Conservation (phyloP, 2,888 invertebrate genomes). For the Campaea margaritaria region DNA sequence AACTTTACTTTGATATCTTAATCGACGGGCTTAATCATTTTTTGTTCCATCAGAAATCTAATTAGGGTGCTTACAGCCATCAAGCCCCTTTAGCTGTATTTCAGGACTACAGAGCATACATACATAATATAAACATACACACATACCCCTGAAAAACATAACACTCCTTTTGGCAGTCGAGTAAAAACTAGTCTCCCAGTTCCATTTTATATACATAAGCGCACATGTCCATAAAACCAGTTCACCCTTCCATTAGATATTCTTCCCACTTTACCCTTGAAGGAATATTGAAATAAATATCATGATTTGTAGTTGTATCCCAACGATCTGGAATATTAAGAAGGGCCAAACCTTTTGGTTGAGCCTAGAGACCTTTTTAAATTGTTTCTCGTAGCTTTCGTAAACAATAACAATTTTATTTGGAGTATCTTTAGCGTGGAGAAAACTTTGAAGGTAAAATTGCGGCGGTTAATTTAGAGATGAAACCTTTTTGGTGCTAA, state of each 20-base stretch:
- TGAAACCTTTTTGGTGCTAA: conserved; percentile 9
- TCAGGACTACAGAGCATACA: too few species aligned
- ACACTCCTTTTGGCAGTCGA: too few species aligned
- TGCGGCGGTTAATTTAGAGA: background rate
- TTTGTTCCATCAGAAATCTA: too few species aligned
- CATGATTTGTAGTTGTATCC: conserved; percentile 40
- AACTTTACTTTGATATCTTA: too few species aligned
- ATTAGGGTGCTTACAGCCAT: too few species aligned
- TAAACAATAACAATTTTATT: conserved; percentile 46
- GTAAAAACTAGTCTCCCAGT: too few species aligned
- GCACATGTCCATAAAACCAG: too few species aligned
- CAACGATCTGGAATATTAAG: conserved; percentile 49
- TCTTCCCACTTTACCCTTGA: conserved; percentile 10
- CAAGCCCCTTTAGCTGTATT: too few species aligned
- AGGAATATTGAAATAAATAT: conserved; percentile 43
- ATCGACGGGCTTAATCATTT: too few species aligned
- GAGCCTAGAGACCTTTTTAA: conserved; percentile 43
- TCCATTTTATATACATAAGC: too few species aligned
- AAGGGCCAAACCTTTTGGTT: conserved; percentile 44
- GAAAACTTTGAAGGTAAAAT: conserved; percentile 25
- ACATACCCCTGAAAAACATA: too few species aligned
- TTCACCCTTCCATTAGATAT: conserved; percentile 21
- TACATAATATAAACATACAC: too few species aligned
- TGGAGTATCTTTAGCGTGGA: conserved; percentile 6
- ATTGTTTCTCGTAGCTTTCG: conserved; percentile 47